Percentiles rank a stretch among this genome's conserved stretches.
Conservation (phyloP, 2,888 invertebrate species). For the Drosophila emarginata region DNA sequence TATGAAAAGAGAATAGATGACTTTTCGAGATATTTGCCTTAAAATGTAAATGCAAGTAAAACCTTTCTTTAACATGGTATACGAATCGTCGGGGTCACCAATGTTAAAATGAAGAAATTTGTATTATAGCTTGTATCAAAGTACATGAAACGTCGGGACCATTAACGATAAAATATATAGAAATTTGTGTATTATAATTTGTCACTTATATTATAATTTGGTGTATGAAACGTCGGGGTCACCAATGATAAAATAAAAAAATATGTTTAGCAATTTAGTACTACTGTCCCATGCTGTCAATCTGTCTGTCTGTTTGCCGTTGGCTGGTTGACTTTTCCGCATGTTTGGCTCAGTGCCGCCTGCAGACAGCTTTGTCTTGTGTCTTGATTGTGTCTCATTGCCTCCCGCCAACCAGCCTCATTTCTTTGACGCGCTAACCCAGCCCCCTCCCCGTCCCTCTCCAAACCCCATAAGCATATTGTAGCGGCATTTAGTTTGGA, state of each 20-base stretch:
- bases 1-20: too few species aligned
- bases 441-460: not conserved
- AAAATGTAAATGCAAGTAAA: too few species aligned
- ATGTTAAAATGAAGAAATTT: too few species aligned
- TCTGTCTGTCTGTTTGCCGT: constrained; percentile 11
- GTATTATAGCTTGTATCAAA: too few species aligned
- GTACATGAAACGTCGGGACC: not conserved
- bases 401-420: not conserved
- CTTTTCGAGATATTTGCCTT: too few species aligned
- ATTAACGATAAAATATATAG: too few species aligned
- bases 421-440: not conserved
- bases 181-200: too few species aligned
- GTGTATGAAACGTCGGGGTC: not conserved
- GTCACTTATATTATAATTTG: too few species aligned
- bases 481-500: constrained; percentile 48
- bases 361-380: constrained; percentile 21
- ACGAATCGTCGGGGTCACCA: not conserved
- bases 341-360: constrained; percentile 48
- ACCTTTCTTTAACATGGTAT: too few species aligned
- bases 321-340: constrained; percentile 59
- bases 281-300: constrained; percentile 10
- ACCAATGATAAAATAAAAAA: not conserved
- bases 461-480: not conserved
- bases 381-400: constrained; percentile 18
- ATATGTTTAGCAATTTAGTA: not conserved